Conservation (phyloP, 2,888 invertebrate species). For the Amphipyra berbera region DNA sequence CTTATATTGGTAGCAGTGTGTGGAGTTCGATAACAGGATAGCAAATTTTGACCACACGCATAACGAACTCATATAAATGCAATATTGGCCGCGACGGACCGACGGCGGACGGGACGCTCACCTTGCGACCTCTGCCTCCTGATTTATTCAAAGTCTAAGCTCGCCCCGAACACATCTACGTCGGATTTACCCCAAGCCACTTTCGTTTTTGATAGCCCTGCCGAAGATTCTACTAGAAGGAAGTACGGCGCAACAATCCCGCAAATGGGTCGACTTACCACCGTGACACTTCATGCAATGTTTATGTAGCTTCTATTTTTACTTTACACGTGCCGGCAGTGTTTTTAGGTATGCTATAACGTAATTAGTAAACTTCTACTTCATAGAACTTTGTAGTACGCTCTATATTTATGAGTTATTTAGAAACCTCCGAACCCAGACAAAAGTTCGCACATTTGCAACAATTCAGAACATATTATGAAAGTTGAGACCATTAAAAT, state of each 20-base stretch:
- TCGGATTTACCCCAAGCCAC: slow-evolving; percentile 66
- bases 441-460: slow-evolving; percentile 17
- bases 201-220: slow-evolving; percentile 65
- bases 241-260: slow-evolving; percentile 35
- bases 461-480: slow-evolving; percentile 12
- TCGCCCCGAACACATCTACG: slow-evolving; percentile 63
- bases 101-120: slow-evolving; percentile 55
- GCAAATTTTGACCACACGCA: slow-evolving; percentile 60
- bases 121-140: slow-evolving; percentile 70
- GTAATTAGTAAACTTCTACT: slow-evolving; percentile 9
- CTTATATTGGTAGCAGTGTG: slow-evolving; percentile 57
- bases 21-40: slow-evolving; percentile 67
- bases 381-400: slow-evolving; percentile 3
- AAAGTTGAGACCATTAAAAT: slow-evolving; percentile 16
- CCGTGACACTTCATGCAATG: slow-evolving; percentile 36
- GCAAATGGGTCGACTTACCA: slow-evolving; percentile 33
- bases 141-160: slow-evolving; percentile 79
- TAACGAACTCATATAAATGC: slow-evolving; percentile 80
- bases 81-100: slow-evolving; percentile 68
- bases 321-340: background rate
- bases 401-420: slow-evolving; percentile 19
- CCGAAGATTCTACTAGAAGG: slow-evolving; percentile 33
- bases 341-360: slow-evolving; percentile 5
- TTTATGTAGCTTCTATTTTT: slow-evolving; percentile 21
- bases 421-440: slow-evolving; percentile 5